Conservation (phyloP, 2,888 invertebrate species). For the Meghimatium bilineatum region DNA sequence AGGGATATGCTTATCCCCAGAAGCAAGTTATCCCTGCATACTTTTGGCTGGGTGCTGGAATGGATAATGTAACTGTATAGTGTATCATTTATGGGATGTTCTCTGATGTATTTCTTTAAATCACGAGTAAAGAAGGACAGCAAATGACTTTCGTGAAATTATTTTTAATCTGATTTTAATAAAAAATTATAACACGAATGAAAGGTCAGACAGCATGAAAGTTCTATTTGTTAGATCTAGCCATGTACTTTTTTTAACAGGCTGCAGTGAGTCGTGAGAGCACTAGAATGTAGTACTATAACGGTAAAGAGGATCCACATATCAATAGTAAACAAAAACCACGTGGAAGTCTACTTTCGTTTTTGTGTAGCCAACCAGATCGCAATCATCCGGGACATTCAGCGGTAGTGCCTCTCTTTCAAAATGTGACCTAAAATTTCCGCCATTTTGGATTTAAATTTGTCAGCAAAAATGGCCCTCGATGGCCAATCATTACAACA, state of each 20-base stretch:
- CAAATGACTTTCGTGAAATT: too few relatives aligned
- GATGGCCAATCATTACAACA: constrained; percentile 63
- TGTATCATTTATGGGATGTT: too few relatives aligned
- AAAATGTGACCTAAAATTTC: constrained; percentile 28
- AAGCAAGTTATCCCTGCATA: too few relatives aligned
- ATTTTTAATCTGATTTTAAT: too few relatives aligned
- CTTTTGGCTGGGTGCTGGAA: too few relatives aligned
- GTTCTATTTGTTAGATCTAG: constrained; percentile 13
- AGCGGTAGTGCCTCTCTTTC: constrained; percentile 47
- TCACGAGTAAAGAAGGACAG: too few relatives aligned
- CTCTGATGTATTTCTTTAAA: too few relatives aligned
- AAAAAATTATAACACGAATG: too few relatives aligned
- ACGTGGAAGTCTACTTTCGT: constrained; percentile 47
- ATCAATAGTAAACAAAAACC: constrained; percentile 19
- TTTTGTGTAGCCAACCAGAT: constrained; percentile 41
- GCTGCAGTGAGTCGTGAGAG: neutral
- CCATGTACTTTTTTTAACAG: neutral
- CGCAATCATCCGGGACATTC: constrained; percentile 48
- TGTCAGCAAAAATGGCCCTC: constrained; percentile 66
- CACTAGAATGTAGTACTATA: constrained; percentile 33
- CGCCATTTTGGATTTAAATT: constrained; percentile 57
- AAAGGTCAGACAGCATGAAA: neutral
- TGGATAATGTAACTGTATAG: too few relatives aligned
- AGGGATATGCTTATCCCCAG: too few relatives aligned
- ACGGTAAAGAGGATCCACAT: neutral